Evolutionary conservation across 2,797 vertebrate species (phyloP), one percentile per base, ranked within the genome.

Genomic region (Helarctos malayanus): DNA sequence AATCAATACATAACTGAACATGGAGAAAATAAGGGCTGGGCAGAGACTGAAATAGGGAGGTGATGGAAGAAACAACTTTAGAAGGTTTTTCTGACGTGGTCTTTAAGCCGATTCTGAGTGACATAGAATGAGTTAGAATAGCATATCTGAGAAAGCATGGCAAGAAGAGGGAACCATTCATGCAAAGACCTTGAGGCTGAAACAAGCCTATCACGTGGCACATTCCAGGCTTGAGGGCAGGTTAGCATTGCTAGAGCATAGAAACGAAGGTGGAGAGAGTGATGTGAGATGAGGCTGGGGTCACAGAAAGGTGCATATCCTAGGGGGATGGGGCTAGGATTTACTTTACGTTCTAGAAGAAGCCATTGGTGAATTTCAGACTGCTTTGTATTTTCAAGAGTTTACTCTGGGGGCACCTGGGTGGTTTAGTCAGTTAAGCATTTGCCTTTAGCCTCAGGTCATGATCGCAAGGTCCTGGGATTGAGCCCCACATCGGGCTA

Each of bases 81-180:
- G 56, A 80, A 47, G 10, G 38, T 23, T 5, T 83, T 47, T 92
- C 32, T 47, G 25, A 56, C 10, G 49, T 57, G 27, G 63, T n/a
- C 63, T 85, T 47, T 61, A 81, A 57, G 13, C 25, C 80, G 47
- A 87, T 80, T 93, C 73, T 84, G 69, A 86, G 68, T 79, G 19
- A 29, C 35, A 65, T 3, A 57, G 35, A 91, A 73, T 79, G 29
- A 78, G 21, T 7, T 57, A 47, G 49, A 56, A 85, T 23, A 10
- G 45, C 29, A 68, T 16, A 29, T 18, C 0, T 82, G n/a, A 49
- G 25, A 5, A 81, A 13, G 4, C 10, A 27, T 29, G 19, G 19
- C 41, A 88, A 52, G 1, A 7, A 78, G 41, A 75, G 35, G 45
- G 5, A 81, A 7, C 2, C 7, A 25, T 54, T 71, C 14, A 32